phyloP scores from a whole-genome alignment of 2,797 vertebrate genomes.

The Aplochiton taeniatus region DNA sequence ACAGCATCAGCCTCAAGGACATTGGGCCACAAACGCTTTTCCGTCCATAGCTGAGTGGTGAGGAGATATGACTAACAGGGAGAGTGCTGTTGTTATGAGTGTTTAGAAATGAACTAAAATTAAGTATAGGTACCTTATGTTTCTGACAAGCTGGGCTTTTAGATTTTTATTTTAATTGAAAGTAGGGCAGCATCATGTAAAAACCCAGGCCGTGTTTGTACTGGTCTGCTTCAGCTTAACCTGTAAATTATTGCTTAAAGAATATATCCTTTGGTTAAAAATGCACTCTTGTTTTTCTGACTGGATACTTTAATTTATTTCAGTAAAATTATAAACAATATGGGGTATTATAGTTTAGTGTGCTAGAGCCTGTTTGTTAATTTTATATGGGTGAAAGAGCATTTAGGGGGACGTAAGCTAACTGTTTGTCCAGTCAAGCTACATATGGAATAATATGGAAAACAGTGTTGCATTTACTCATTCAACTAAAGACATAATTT shows the following conservation, averaged over 20 bases:
- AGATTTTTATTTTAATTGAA: conserved; percentile 17
- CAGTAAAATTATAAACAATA: conserved; percentile 51
- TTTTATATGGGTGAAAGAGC: conserved; percentile 29
- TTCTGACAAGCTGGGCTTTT: conserved; percentile 38
- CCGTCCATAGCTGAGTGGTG: conserved; percentile 14
- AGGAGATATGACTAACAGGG: too few relatives aligned
- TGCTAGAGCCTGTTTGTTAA: conserved; percentile 34
- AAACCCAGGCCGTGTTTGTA: conserved; percentile 49
- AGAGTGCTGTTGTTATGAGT: conserved; percentile 47
- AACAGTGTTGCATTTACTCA: conserved; percentile 51
- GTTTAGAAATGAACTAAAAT: conserved; percentile 29
- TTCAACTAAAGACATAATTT: conserved; percentile 62
- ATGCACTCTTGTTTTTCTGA: conserved; percentile 70
- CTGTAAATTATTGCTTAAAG: conserved; percentile 71
- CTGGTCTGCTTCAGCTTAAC: conserved; percentile 54
- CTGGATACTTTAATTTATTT: conserved; percentile 74
- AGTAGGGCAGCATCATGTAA: conserved; percentile 32
- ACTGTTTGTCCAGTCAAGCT: conserved; percentile 38
- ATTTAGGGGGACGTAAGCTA: conserved; percentile 24
- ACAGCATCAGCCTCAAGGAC: conserved; percentile 13
- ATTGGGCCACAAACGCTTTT: conserved; percentile 24
- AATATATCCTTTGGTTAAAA: conserved; percentile 64
- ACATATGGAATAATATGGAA: conserved; percentile 34
- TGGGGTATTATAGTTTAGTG: conserved; percentile 47
- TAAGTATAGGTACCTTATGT: conserved; percentile 45